phyloP scores from a whole-genome alignment of 2,888 invertebrate genomes.

The Drosophila sordidula region DNA sequence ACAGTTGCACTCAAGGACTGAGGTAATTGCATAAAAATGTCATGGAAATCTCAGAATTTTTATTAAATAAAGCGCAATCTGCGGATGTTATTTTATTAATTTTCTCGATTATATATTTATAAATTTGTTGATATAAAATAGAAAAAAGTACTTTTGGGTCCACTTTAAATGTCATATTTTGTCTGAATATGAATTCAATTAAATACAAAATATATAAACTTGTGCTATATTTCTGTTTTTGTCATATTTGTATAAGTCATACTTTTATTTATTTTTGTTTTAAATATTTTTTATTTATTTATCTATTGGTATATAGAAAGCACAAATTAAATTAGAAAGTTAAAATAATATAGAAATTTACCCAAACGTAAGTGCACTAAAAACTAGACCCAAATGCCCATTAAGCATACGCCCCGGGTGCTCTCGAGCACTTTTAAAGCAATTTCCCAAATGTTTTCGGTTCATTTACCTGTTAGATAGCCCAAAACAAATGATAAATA shows the following conservation, averaged over 20 bases:
- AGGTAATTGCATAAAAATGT: not conserved
- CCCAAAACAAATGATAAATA: slow-evolving; percentile 49
- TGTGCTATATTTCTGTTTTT: not conserved
- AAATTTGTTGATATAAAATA: not conserved
- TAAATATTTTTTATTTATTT: too few species aligned
- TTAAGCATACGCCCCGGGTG: slow-evolving; percentile 39
- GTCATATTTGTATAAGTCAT: not conserved
- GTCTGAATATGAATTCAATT: not conserved
- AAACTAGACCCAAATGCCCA: slow-evolving; percentile 1
- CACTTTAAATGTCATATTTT: too few species aligned
- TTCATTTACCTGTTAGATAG: slow-evolving; percentile 49
- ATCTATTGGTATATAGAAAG: too few species aligned
- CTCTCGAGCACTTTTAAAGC: not conserved
- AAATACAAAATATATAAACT: not conserved
- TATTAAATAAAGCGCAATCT: not conserved
- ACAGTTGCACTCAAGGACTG: slow-evolving; percentile 2
- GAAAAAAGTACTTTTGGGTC: too few species aligned
- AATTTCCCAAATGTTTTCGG: slow-evolving; percentile 23
- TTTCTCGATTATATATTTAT: not conserved
- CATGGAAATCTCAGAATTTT: not conserved
- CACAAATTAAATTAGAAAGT: not conserved
- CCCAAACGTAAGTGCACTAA: not conserved
- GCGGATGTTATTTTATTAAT: not conserved
- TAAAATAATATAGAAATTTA: not conserved
- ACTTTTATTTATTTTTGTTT: too few species aligned